Evolutionary conservation across 2,888 invertebrate species (phyloP).

Genomic region (Shargacucullia verbasci): DNA sequence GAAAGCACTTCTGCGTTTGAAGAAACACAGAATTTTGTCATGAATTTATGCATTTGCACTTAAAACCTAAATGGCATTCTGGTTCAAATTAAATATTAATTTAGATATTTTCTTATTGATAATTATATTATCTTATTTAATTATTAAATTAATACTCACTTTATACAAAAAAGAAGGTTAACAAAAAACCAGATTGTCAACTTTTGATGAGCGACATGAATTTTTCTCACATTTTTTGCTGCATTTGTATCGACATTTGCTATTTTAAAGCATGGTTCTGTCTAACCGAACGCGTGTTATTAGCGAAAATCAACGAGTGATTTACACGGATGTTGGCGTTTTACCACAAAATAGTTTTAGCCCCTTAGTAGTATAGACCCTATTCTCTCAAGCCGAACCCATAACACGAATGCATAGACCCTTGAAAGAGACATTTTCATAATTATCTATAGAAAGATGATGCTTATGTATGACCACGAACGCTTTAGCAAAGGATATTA

Average conservation of each 20-base stretch:
- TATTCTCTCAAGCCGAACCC: constrained; percentile 88
- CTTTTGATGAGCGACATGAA: constrained; percentile 22
- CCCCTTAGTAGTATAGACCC: constrained; percentile 80
- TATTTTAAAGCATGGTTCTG: constrained; percentile 50
- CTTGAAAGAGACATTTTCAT: constrained; percentile 72
- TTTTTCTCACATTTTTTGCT: constrained; percentile 41
- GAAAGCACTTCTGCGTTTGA: constrained; percentile 22
- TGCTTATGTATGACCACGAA: constrained; percentile 73
- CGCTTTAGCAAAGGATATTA: constrained; percentile 75
- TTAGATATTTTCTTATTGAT: background rate
- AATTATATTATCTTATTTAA: too few relatives aligned
- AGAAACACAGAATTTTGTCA: background rate
- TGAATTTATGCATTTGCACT: constrained; percentile 49
- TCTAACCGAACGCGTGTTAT: constrained; percentile 46
- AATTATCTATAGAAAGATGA: constrained; percentile 76
- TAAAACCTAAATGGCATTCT: constrained; percentile 51
- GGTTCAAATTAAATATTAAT: constrained; percentile 28
- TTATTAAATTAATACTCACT: too few relatives aligned
- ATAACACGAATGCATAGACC: constrained; percentile 77
- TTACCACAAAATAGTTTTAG: constrained; percentile 61
- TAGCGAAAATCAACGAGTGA: constrained; percentile 56
- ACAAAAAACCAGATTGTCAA: constrained; percentile 49
- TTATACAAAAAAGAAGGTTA: background rate
- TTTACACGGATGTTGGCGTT: constrained; percentile 60
- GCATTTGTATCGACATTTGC: constrained; percentile 40